Evolutionary conservation across 2,888 invertebrate genomes (phyloP).

Genomic region (Clanis bilineata): DNA sequence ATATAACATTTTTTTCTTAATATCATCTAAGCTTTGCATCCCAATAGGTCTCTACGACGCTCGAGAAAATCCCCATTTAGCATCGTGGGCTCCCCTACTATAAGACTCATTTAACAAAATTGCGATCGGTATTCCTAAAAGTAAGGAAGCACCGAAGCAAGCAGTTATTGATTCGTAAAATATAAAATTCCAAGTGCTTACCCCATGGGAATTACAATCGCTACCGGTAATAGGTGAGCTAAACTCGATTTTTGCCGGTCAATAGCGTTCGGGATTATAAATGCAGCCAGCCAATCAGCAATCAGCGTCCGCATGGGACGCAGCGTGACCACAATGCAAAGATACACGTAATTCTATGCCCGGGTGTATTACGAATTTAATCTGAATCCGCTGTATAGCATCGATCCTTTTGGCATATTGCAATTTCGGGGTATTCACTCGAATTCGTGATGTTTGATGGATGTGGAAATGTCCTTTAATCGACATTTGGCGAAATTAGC

Average conservation of each 20-base stretch:
- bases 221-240: neutral
- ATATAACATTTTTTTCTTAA: too few species aligned
- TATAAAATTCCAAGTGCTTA: neutral
- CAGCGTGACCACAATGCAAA: slow-evolving; percentile 20
- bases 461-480: neutral
- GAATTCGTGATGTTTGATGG: neutral
- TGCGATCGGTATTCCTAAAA: too few species aligned
- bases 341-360: slow-evolving; percentile 18
- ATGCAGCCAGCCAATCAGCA: slow-evolving; percentile 20
- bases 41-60: too few species aligned
- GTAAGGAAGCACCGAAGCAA: too few species aligned
- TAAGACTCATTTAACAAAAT: too few species aligned
- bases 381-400: neutral
- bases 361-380: slow-evolving; percentile 16
- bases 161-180: too few species aligned
- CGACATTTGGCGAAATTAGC: too few species aligned
- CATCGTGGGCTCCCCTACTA: too few species aligned
- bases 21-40: too few species aligned
- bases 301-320: slow-evolving; percentile 15
- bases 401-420: neutral
- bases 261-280: slow-evolving; percentile 12
- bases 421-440: neutral
- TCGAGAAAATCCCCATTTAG: too few species aligned
- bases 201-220: neutral
- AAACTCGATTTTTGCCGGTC: slow-evolving; percentile 4